Base-by-base conservation (phyloP, 2,888 invertebrate genomes). In the Cosmopolites sordidus region DNA sequence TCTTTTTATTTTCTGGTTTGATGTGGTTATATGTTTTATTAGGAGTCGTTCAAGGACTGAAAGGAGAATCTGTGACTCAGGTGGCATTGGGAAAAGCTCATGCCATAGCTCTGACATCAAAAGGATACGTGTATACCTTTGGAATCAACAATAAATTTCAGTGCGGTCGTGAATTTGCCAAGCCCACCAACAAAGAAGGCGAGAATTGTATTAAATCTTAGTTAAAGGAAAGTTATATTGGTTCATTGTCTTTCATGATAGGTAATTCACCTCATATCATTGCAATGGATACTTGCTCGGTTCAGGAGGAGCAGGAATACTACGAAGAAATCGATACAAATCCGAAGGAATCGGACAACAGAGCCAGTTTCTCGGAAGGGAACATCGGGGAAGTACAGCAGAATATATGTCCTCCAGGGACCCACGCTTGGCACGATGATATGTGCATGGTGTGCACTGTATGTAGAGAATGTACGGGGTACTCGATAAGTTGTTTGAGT, bases 81-180 rank as follows among this genome's bases (percentile, higher is more conserved):
- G 86, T 95, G 2, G 87, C 90, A 0, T 75, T 99, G 53, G 98
- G 98, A 1, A 98, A 98, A 75, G 97, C 97, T 0, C 98, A 98
- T 68, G 89, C 90, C n/a, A 89, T 92, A 0, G 90, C 85, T 0
- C 77, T 98, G 9, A 92, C 89, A 11, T 86, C 83, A 62, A 89
- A 89, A 68, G 98, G 98, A 0, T 86, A 89, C 63, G 84, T 97
- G 2, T 96, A 87, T 71, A 94, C 97, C 0, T 96, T 97, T 73
- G 98, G 98, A 3, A 89, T 97, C 57, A 98, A 98, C 74, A 97
- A 98, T 72, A 94, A 96, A 72, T 95, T 95, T 1, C 98, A 98
- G 70, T 98, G 98, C 75, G 98, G 98, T 2, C 78, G 95, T 58
- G 92, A 92, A 64, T 90, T 88, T 66, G 60, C 79, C 17, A 76